Conservation (phyloP, 35 echinoderm and acorn worm genomes). For the Diadema setosum region DNA sequence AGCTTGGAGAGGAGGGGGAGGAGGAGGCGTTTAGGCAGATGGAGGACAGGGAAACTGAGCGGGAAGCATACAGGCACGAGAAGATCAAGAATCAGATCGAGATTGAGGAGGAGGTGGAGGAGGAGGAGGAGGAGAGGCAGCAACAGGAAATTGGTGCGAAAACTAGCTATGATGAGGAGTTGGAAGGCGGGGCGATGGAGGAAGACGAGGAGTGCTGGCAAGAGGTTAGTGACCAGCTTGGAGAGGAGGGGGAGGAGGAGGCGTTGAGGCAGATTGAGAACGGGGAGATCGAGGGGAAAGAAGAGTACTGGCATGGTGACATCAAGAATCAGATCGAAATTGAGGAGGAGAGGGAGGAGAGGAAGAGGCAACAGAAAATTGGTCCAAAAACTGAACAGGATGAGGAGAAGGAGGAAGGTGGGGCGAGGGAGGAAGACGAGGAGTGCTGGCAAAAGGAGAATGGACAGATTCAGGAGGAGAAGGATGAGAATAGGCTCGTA, state of each 20-base stretch:
- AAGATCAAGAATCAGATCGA: too few species aligned
- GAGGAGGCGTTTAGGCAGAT: too few species aligned
- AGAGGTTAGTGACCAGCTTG: neutral
- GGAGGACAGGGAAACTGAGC: too few species aligned
- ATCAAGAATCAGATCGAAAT: neutral
- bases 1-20: too few species aligned
- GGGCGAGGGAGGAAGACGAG: neutral
- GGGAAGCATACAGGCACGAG: too few species aligned
- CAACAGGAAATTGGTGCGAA: too few species aligned
- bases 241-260: neutral
- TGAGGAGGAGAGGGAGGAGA: neutral
- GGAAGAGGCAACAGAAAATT: neutral
- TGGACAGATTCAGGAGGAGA: neutral
- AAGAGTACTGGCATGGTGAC: too few species aligned
- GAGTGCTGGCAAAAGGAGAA: neutral
- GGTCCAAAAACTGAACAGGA: neutral
- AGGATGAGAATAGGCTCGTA: neutral
- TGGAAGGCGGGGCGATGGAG: neutral
- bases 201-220: neutral
- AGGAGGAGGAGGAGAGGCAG: too few species aligned
- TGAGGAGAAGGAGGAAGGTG: neutral
- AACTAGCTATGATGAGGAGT: too few species aligned
- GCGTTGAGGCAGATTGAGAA: neutral
- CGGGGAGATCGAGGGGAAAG: too few species aligned
- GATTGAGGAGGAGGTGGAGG: neutral